Conservation (phyloP, 2,113 vertebrate species). For the Salvator merianae region DNA sequence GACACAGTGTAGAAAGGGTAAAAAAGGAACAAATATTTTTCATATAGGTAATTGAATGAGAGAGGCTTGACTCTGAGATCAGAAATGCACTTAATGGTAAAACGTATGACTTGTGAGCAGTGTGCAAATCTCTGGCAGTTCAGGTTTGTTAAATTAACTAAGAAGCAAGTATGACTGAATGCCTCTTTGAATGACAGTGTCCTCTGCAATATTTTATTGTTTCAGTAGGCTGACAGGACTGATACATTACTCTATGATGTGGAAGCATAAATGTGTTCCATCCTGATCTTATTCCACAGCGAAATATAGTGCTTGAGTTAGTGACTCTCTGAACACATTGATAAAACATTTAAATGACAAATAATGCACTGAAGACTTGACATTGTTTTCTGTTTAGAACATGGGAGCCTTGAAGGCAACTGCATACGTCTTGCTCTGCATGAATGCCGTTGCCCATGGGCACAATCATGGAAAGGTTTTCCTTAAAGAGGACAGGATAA, state of each 20-base stretch:
- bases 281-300: not conserved
- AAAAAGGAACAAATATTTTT: not conserved
- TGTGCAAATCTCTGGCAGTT: not conserved
- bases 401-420: not conserved
- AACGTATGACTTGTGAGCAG: not conserved
- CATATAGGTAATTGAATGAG: not conserved
- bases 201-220: not conserved
- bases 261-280: not conserved
- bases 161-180: not conserved
- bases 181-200: not conserved
- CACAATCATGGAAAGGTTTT: conserved; percentile 48
- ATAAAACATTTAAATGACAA: not conserved
- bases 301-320: conserved; percentile 17
- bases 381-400: not conserved
- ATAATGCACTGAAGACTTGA: not conserved
- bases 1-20: too few relatives aligned
- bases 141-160: not conserved
- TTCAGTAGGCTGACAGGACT: too few relatives aligned
- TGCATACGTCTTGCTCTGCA: conserved; percentile 22
- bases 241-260: not conserved
- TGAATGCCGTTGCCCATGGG: conserved; percentile 22
- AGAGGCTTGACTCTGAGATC: too few relatives aligned
- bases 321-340: not conserved
- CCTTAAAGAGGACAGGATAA: conserved; percentile 22
- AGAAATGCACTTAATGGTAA: not conserved